These are phyloP conservation scores for Pterois miles DNA, from an alignment of 2,797 vertebrate genomes.

Conservation along the genomic window DNA sequence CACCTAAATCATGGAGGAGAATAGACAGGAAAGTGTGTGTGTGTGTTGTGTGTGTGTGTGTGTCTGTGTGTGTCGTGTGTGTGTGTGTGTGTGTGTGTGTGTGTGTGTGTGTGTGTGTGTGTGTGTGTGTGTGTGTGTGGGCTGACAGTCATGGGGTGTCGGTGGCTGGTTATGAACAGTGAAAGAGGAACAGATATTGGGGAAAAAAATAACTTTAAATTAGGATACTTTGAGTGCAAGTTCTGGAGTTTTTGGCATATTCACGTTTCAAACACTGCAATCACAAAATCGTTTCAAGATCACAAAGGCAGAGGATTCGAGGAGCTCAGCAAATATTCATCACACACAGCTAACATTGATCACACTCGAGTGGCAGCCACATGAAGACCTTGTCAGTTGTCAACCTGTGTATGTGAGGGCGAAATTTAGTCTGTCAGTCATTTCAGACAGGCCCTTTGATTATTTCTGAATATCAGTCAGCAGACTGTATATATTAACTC, in stretches of 20 bases:
- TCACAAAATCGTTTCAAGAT: slow-evolving; percentile 12
- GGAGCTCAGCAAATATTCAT: slow-evolving; percentile 34
- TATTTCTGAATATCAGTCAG: slow-evolving; percentile 37
- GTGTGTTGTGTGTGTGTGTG: not conserved
- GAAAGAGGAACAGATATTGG: not conserved
- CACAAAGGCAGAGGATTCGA: slow-evolving; percentile 10
- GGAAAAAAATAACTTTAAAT: slow-evolving; percentile 11
- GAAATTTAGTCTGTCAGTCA: slow-evolving; percentile 45
- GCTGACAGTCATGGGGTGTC: not conserved
- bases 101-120: not conserved
- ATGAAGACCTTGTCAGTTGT: slow-evolving; percentile 46
- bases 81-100: not conserved
- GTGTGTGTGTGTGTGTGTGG: not conserved
- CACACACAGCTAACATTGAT: slow-evolving; percentile 34
- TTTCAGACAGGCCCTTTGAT: slow-evolving; percentile 49
- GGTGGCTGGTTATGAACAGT: not conserved
- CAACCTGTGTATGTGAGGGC: slow-evolving; percentile 15
- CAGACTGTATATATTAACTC: slow-evolving; percentile 19
- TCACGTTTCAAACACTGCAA: slow-evolving; percentile 1
- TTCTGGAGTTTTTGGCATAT: slow-evolving; percentile 2
- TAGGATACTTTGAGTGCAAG: not conserved
- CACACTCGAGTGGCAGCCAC: slow-evolving; percentile 18
- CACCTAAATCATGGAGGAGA: slow-evolving; percentile 1
- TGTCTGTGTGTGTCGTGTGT: too few relatives aligned
- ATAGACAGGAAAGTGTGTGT: not conserved